Evolutionary conservation across 2,113 vertebrate genomes (phyloP).

Genomic region (Anas platyrhynchos): DNA sequence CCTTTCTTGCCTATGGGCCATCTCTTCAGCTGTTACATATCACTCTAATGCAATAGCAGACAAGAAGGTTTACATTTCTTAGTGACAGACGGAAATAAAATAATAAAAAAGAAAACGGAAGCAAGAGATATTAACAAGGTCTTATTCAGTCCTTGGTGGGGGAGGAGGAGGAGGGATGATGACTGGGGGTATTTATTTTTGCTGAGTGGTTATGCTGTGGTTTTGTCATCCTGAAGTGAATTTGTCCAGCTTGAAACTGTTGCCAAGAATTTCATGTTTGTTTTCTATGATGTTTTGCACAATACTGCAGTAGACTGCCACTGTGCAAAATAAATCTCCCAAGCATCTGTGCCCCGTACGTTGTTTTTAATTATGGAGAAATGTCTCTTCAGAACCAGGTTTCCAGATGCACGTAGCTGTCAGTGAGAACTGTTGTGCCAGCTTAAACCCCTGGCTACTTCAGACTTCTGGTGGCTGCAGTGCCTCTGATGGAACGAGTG

Average conservation of each 20-base stretch:
- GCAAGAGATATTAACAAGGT: not conserved
- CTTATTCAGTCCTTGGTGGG: not conserved
- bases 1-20: not conserved
- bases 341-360: not conserved
- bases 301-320: constrained; percentile 47
- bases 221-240: constrained; percentile 63
- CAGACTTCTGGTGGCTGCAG: not conserved
- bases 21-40: not conserved
- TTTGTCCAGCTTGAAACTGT: constrained; percentile 52
- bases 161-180: not conserved
- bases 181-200: constrained; percentile 30
- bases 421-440: not conserved
- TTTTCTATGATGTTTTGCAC: constrained; percentile 40
- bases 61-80: constrained; percentile 28
- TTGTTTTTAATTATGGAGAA: not conserved
- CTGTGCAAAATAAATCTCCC: constrained; percentile 49
- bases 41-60: not conserved
- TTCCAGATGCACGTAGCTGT: not conserved
- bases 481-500: not conserved
- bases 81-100: constrained; percentile 38
- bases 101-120: constrained; percentile 4
- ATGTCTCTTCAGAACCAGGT: not conserved
- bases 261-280: constrained; percentile 48
- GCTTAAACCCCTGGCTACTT: not conserved
- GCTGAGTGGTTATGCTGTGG: constrained; percentile 48